Base-by-base conservation (phyloP, 2,888 invertebrate genomes). In the Leptinotarsa haldemani region DNA sequence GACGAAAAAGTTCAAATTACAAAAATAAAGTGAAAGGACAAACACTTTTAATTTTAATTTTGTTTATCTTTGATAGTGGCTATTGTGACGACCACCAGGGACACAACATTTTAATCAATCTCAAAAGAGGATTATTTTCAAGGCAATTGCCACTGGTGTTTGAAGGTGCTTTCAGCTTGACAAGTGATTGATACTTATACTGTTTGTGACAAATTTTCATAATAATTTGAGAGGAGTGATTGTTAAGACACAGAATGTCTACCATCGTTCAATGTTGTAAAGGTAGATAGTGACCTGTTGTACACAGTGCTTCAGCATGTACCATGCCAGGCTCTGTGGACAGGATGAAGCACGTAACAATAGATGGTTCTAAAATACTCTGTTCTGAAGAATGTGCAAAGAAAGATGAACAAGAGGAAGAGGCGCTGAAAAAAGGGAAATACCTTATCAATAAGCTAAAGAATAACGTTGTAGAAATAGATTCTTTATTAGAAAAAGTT, bases 261-360 rank as follows among this genome's bases (percentile, higher is more conserved):
- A 65, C 48, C 20, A 65, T 48, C 48, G 48, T 65, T 22, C 22
- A 65, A n/a, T 65, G 20, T 13, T 65, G 65, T 65, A 65, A 65
- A 65, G 65, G 65, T 65, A 65, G 65, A 65, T 48, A 65, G 48
- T 65, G 65, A 22, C 65, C 48, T 65, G 65, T 40, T 65, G 18
- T 65, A 48, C 65, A 65, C 65, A 65, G 65, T 65, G 65, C 47
- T 65, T 65, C 65, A 47, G 65, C 65, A 65, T 46, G 65, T 48
- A 65, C 47, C 30, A 65, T 65, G 65, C 65, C 40, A 47, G n/a
- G 40, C 46, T 46, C 47, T 20, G 25, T 25, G 25, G 25, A 25
- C 25, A 25, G 25, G 4, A 25, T 25, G 25, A 25, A 25, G 65
- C 47, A 65, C 20, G 46, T 65, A 47, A 65, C 65, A 65, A 47